phyloP scores from a whole-genome alignment of 1,140 invertebrate species.

The Tribolium madens region DNA sequence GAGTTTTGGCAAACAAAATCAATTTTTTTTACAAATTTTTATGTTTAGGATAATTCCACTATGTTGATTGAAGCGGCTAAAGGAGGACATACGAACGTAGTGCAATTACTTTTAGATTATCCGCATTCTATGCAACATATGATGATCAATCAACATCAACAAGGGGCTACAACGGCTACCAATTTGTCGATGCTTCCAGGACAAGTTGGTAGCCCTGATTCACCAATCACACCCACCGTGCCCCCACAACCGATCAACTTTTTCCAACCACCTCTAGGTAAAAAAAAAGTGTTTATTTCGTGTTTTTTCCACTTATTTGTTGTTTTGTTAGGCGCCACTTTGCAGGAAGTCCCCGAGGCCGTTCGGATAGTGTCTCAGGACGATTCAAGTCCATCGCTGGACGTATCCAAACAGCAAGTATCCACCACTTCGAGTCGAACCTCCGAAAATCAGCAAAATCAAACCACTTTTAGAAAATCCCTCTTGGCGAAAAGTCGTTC shows the following conservation, averaged over 20 bases:
- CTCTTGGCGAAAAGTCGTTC: constrained; percentile 70
- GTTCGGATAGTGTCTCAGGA: constrained; percentile 65
- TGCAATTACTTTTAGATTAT: constrained; percentile 94
- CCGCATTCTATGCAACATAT: constrained; percentile 88
- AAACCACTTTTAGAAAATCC: constrained; percentile 65
- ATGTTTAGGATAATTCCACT: constrained; percentile 90
- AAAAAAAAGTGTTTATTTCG: background rate
- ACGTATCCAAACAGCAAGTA: constrained; percentile 54
- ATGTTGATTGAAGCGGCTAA: constrained; percentile 99
- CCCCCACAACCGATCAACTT: constrained; percentile 64
- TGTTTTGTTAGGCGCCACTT: constrained; percentile 59
- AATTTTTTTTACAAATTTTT: constrained; percentile 12
- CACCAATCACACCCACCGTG: constrained; percentile 62
- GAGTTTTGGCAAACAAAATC: constrained; percentile 34
- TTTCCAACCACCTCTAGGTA: constrained; percentile 64
- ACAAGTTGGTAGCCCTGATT: constrained; percentile 59
- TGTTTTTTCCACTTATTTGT: constrained; percentile 2
- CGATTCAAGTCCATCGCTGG: constrained; percentile 53
- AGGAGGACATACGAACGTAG: constrained; percentile 95
- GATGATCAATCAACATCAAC: constrained; percentile 64
- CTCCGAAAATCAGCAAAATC: constrained; percentile 30
- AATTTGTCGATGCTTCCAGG: constrained; percentile 61
- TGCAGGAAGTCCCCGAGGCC: constrained; percentile 71
- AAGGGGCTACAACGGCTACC: constrained; percentile 62
- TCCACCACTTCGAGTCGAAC: constrained; percentile 16